Conservation (phyloP, 1,140 invertebrate genomes). For the Galleria mellonella region DNA sequence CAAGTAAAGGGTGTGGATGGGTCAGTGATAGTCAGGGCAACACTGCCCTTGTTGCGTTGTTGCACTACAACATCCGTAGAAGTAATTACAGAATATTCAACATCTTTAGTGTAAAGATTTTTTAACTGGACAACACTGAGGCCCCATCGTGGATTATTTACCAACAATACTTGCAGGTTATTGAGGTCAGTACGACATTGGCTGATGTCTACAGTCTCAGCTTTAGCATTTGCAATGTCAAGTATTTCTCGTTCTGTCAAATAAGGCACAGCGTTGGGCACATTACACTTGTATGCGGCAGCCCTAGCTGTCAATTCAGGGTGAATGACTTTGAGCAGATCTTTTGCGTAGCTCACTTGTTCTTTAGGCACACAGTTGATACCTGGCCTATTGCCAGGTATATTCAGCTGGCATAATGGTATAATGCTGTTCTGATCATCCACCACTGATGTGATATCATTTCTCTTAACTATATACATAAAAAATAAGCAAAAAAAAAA, state of each 20-base stretch:
- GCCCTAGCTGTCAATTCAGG: constrained; percentile 75
- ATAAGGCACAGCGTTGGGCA: constrained; percentile 63
- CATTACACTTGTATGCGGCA: constrained; percentile 76
- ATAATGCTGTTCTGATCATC: constrained; percentile 72
- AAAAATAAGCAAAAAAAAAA: constrained; percentile 80
- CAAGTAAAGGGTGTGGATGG: constrained; percentile 82
- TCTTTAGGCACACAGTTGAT: constrained; percentile 77
- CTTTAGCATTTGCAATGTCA: constrained; percentile 56
- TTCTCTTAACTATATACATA: constrained; percentile 79
- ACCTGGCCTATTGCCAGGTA: constrained; percentile 65
- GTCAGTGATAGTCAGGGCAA: constrained; percentile 75
- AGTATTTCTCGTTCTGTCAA: constrained; percentile 76
- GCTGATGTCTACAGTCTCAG: constrained; percentile 35
- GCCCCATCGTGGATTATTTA: constrained; percentile 82
- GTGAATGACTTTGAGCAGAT: constrained; percentile 76
- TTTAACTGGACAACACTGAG: constrained; percentile 75
- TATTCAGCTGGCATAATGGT: constrained; percentile 73
- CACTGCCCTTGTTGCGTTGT: constrained; percentile 63
- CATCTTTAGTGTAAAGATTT: constrained; percentile 48
- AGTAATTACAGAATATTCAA: constrained; percentile 33
- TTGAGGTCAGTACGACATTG: constrained; percentile 76
- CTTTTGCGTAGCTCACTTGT: constrained; percentile 75
- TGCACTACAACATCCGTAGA: constrained; percentile 73
- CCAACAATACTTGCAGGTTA: constrained; percentile 79
- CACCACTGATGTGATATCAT: constrained; percentile 62